Evolutionary conservation across 2,888 invertebrate genomes (phyloP).

Genomic region (Volucella inflata): DNA sequence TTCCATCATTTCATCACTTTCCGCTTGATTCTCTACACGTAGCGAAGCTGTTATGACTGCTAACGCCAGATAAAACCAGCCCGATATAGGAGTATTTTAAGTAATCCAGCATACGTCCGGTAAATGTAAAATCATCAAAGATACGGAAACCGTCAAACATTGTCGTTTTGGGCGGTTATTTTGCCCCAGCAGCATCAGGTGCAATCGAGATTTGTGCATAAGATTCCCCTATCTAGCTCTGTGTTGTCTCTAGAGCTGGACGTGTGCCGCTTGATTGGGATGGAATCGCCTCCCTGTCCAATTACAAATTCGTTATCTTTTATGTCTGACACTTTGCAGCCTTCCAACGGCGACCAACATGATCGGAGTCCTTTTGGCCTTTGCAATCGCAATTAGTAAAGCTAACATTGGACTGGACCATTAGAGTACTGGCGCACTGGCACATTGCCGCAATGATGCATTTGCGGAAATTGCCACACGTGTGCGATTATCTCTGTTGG

Average conservation of each 20-base stretch:
- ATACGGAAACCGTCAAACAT: constrained; percentile 57
- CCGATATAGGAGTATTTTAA: background rate
- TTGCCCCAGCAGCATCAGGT: constrained; percentile 7
- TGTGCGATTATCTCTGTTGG: background rate
- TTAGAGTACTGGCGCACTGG: constrained; percentile 33
- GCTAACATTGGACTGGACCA: background rate
- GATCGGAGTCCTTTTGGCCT: background rate
- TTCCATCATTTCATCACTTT: constrained; percentile 34
- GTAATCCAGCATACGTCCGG: constrained; percentile 47
- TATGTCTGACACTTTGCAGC: constrained; percentile 55
- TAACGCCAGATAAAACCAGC: constrained; percentile 36
- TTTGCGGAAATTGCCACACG: background rate
- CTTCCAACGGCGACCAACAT: background rate
- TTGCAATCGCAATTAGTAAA: constrained; percentile 50
- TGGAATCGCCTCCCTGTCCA: constrained; percentile 32
- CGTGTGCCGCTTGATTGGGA: constrained; percentile 44
- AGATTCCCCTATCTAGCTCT: background rate
- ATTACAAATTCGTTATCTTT: constrained; percentile 68
- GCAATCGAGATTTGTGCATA: constrained; percentile 4
- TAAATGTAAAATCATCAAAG: constrained; percentile 52
- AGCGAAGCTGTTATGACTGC: constrained; percentile 14
- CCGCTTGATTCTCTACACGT: background rate
- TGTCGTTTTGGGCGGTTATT: constrained; percentile 50
- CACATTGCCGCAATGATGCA: constrained; percentile 6
- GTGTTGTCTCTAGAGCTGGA: background rate